Conservation (phyloP, 2,113 vertebrate genomes). For the Octodon degus region DNA sequence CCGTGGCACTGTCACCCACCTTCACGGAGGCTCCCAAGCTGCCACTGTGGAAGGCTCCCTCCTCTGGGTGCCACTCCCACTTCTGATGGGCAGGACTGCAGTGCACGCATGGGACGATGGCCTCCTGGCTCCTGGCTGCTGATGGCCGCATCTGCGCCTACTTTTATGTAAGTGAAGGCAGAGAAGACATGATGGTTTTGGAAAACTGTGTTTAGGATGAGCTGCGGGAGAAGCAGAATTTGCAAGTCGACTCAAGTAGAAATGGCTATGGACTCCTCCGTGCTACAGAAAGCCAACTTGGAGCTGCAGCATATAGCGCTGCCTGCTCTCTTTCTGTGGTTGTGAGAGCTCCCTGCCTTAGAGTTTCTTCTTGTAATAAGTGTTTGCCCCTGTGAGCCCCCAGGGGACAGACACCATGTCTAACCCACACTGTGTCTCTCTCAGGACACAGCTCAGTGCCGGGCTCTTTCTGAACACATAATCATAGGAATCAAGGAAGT, state of each 20-base stretch:
- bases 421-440: not conserved
- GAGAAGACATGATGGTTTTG: not conserved
- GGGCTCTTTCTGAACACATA: not conserved
- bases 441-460: not conserved
- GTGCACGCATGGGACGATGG: not conserved
- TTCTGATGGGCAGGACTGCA: not conserved
- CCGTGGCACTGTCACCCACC: not conserved
- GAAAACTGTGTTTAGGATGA: not conserved
- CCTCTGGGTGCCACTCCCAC: not conserved
- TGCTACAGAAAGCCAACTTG: not conserved
- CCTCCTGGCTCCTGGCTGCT: not conserved
- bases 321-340: not conserved
- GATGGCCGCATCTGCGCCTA: too few species aligned
- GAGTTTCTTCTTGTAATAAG: not conserved
- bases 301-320: not conserved
- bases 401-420: too few species aligned
- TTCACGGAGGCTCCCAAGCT: fast-evolving
- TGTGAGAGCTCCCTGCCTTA: not conserved
- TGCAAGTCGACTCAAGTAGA: not conserved
- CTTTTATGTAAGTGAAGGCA: not conserved
- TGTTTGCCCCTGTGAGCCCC: not conserved
- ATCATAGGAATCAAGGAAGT: not conserved
- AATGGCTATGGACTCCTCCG: not conserved
- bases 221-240: not conserved
- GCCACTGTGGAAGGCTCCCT: not conserved